phyloP scores from a whole-genome alignment of 2,888 invertebrate species.

The Oligia strigilis region DNA sequence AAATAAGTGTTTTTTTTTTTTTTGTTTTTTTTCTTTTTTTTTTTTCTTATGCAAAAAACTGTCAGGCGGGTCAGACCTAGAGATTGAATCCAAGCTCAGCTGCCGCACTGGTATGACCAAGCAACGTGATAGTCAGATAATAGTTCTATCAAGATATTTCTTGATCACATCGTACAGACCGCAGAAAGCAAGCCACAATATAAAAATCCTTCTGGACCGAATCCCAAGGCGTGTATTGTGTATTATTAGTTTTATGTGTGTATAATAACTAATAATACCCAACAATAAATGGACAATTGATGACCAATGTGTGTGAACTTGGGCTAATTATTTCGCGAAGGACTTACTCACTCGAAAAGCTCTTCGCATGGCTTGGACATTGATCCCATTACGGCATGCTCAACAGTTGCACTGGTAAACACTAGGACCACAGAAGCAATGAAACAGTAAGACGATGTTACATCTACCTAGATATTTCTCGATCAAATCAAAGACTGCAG shows the following conservation, averaged over 20 bases:
- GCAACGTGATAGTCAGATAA: not conserved
- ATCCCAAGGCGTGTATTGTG: not conserved
- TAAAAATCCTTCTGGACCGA: not conserved
- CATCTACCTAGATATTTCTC: not conserved
- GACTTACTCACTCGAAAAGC: not conserved
- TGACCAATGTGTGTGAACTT: conserved; percentile 41
- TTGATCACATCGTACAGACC: not conserved
- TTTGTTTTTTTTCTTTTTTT: not conserved
- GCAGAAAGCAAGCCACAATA: not conserved
- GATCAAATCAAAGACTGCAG: not conserved
- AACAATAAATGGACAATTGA: conserved; percentile 43
- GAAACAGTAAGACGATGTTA: not conserved
- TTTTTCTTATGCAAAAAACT: not conserved
- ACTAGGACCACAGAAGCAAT: not conserved
- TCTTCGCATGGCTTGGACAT: too few species aligned
- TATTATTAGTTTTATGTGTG: not conserved
- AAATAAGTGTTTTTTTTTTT: not conserved
- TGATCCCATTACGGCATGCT: too few species aligned
- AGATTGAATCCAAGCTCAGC: not conserved
- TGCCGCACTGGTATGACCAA: not conserved
- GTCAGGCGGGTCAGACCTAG: not conserved
- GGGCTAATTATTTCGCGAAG: conserved; percentile 48
- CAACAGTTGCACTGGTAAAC: not conserved
- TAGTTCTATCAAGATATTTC: not conserved
- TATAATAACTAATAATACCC: conserved; percentile 2